Conservation (phyloP, 2,797 vertebrate genomes). For the Siniperca undulata region DNA sequence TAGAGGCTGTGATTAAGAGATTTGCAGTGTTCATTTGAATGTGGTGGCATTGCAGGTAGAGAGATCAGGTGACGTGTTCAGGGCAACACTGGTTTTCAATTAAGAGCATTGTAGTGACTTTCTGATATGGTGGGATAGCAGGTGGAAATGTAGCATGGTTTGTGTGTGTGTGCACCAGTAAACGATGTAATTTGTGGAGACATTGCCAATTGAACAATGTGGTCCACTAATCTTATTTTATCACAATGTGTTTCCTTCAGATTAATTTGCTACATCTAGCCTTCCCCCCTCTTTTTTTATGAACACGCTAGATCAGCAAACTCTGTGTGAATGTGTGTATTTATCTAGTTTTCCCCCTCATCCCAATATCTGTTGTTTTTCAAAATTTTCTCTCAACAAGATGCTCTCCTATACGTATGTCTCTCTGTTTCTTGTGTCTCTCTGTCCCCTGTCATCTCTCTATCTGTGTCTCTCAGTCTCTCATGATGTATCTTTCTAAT, state of each 20-base stretch:
- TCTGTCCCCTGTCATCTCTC: neutral
- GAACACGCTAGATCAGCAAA: constrained; percentile 24
- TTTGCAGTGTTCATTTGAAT: constrained; percentile 56
- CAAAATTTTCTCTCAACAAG: neutral
- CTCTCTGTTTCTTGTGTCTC: neutral
- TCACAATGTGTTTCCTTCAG: constrained; percentile 46
- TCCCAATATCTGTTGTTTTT: neutral
- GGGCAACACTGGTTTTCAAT: constrained; percentile 51
- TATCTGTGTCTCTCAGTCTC: neutral
- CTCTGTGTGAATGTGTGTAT: neutral
- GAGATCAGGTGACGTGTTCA: constrained; percentile 54
- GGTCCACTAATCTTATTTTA: constrained; percentile 65
- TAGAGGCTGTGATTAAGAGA: constrained; percentile 52
- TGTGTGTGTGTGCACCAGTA: constrained; percentile 8
- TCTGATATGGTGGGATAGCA: constrained; percentile 47
- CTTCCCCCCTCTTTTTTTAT: constrained; percentile 3
- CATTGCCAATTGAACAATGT: constrained; percentile 64
- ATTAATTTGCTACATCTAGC: constrained; percentile 48
- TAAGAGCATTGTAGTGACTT: constrained; percentile 62
- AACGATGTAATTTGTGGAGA: constrained; percentile 64
- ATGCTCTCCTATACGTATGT: neutral
- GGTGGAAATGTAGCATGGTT: constrained; percentile 27
- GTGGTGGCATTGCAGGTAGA: constrained; percentile 54
- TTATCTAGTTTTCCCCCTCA: neutral
- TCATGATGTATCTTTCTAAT: neutral